A percentile compares a stretch with the other conserved stretches of the same genome.
These are phyloP conservation scores for Potamarius usumacintae DNA, from an alignment of 2,113 vertebrate species.

Conservation along the genomic window DNA sequence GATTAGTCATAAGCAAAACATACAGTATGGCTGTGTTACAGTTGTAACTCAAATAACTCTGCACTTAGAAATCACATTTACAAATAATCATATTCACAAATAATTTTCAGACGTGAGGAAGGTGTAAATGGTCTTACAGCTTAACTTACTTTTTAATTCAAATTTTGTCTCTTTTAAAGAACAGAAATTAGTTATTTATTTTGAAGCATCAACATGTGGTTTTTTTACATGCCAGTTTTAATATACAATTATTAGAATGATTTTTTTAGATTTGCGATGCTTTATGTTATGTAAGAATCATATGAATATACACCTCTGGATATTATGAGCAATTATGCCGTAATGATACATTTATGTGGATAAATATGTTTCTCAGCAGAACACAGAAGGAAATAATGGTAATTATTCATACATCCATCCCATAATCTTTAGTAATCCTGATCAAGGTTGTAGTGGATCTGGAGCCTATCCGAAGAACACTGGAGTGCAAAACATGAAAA, in stretches of 20 bases:
- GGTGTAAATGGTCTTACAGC: background rate
- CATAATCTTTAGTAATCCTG: background rate
- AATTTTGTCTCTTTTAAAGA: background rate
- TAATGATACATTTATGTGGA: background rate
- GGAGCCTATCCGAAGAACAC: background rate
- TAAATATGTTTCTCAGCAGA: constrained; percentile 1
- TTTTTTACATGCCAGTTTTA: background rate
- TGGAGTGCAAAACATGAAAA: background rate
- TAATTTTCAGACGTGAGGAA: background rate
- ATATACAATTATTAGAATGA: background rate
- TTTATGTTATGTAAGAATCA: background rate
- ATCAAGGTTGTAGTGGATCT: background rate
- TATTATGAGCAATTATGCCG: background rate
- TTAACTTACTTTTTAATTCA: background rate
- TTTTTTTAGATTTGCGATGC: background rate
- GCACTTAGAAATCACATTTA: background rate
- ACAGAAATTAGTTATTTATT: background rate
- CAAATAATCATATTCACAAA: background rate
- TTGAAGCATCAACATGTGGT: background rate
- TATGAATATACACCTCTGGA: background rate
- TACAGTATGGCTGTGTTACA: background rate
- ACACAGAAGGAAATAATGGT: background rate
- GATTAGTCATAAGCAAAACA: background rate
- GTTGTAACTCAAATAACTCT: background rate
- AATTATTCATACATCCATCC: background rate